A percentile compares a stretch with the other conserved stretches of the same genome.
Conservation (phyloP, 2,888 invertebrate species). For the Eledone cirrhosa region DNA sequence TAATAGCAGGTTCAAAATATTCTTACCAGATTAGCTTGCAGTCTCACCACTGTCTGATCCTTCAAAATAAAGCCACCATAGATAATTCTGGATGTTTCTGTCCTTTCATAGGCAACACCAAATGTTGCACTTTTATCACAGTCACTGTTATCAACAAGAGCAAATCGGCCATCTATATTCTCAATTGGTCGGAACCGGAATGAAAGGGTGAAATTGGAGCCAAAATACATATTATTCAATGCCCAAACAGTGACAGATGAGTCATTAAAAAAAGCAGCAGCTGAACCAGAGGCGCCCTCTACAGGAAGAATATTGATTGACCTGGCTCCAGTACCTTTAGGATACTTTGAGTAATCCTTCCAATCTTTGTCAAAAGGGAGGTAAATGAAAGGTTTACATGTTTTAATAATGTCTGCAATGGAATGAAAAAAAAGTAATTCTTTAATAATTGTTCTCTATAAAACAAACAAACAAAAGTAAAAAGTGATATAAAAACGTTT, state of each 20-base stretch:
- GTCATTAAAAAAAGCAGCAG: constrained; percentile 36
- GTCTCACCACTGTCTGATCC: constrained; percentile 36
- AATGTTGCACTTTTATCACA: constrained; percentile 42
- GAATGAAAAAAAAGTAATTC: background rate
- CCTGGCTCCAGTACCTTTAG: constrained; percentile 34
- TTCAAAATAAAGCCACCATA: constrained; percentile 40
- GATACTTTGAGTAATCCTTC: constrained; percentile 34
- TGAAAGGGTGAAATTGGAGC: constrained; percentile 38
- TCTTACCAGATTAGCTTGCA: constrained; percentile 36
- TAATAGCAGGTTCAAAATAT: background rate
- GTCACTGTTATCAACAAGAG: constrained; percentile 42
- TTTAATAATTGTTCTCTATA: no score
- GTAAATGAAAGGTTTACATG: constrained; percentile 38
- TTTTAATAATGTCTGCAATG: constrained; percentile 23
- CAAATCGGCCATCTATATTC: constrained; percentile 27
- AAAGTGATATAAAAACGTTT: no score
- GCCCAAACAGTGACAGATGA: constrained; percentile 40
- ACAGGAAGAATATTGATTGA: constrained; percentile 30
- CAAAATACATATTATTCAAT: constrained; percentile 43
- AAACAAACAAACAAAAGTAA: no score
- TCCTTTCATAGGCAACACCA: constrained; percentile 37
- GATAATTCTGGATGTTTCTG: constrained; percentile 30
- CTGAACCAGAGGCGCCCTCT: constrained; percentile 33
- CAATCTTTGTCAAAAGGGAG: constrained; percentile 38
- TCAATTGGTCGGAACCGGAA: constrained; percentile 36